These are phyloP conservation scores for Ametastegia equiseti DNA, from an alignment of 2,888 invertebrate species.

Conservation along the genomic window DNA sequence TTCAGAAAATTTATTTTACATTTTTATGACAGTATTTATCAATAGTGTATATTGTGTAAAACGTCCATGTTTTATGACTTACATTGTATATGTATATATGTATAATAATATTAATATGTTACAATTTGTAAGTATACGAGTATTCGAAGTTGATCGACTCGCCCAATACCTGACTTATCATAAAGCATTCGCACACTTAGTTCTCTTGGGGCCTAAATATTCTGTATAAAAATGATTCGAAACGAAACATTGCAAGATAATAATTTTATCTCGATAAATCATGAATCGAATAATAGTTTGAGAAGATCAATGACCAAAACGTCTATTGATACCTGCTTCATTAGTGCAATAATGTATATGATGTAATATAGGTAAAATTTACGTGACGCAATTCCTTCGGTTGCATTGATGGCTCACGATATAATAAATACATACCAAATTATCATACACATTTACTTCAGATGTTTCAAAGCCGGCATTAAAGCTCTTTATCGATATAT, in stretches of 20 bases:
- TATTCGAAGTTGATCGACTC: constrained; percentile 42
- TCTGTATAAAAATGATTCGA: constrained; percentile 24
- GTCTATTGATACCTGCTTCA: not conserved
- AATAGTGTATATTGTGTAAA: constrained; percentile 57
- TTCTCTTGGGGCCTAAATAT: constrained; percentile 11
- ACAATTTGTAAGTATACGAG: constrained; percentile 42
- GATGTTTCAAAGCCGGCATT: constrained; percentile 3
- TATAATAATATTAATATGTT: constrained; percentile 41
- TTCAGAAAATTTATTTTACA: constrained; percentile 55
- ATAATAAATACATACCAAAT: constrained; percentile 5
- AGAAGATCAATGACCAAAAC: not conserved
- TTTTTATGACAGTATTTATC: constrained; percentile 54
- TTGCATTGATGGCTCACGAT: constrained; percentile 8
- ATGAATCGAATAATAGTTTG: not conserved
- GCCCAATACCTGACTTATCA: constrained; percentile 42
- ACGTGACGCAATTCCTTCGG: constrained; percentile 27
- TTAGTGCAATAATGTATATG: constrained; percentile 10
- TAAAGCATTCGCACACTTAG: constrained; percentile 34
- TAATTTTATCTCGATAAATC: not conserved
- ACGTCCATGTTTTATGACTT: constrained; percentile 53
- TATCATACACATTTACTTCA: not conserved
- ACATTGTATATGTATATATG: constrained; percentile 49
- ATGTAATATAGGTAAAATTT: not conserved
- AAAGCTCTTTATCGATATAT: not conserved
- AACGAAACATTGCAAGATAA: constrained; percentile 20